Conservation (phyloP, 2,888 invertebrate species). For the Andrena chrysosceles region DNA sequence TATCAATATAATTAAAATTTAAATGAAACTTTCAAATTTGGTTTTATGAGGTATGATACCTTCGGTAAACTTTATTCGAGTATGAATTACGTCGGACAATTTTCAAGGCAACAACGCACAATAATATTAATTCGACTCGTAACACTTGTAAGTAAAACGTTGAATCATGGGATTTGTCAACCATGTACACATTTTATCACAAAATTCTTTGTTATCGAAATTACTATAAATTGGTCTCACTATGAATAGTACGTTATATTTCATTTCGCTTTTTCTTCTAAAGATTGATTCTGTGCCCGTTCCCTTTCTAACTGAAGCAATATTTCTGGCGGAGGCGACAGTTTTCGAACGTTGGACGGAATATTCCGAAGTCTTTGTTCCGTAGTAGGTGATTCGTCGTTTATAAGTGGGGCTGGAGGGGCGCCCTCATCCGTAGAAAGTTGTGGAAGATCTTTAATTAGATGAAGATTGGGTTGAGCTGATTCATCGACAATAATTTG, state of each 20-base stretch:
- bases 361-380: constrained; percentile 24
- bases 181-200: constrained; percentile 34
- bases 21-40: not conserved
- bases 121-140: constrained; percentile 17
- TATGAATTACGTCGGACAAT: not conserved
- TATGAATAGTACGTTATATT: constrained; percentile 29
- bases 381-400: constrained; percentile 39
- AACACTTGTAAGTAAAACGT: constrained; percentile 23
- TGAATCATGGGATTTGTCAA: constrained; percentile 13
- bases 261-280: constrained; percentile 39
- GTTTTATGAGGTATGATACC: not conserved
- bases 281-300: constrained; percentile 15
- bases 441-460: constrained; percentile 9
- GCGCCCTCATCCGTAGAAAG: not conserved
- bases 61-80: constrained; percentile 19
- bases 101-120: constrained; percentile 10
- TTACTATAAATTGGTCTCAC: constrained; percentile 57
- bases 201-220: constrained; percentile 37
- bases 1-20: not conserved
- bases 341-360: constrained; percentile 58
- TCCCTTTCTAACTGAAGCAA: constrained; percentile 9
- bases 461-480: not conserved
- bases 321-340: constrained; percentile 19
- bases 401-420: not conserved
- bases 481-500: constrained; percentile 9